Base-by-base conservation (phyloP, 2,113 vertebrate species). In the Barnardius zonarius region DNA sequence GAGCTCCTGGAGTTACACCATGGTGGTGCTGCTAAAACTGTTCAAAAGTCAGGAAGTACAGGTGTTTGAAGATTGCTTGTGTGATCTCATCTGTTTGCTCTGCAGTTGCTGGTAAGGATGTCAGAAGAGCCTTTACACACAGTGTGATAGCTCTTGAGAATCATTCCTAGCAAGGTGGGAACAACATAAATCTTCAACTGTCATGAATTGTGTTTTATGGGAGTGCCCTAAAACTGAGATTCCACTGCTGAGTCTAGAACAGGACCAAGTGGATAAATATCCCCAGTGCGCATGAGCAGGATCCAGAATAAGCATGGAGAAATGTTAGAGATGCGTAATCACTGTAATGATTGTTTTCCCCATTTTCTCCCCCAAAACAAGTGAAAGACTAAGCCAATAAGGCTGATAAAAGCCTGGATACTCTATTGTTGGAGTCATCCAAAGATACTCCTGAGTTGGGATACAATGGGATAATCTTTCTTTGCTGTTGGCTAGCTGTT, bases 1-100 rank as follows among this genome's bases (percentile, higher is more conserved):
- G 44, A 87, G n/a, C 73, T 70, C 2, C 0, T 70, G 62, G 78
- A 41, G 28, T 17, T 49, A 28, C 22, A 13, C 35, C 0, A 1
- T 57, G 74, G 44, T 22, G 30, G 17, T 11, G 33, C 59, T 67
- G 59, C 61, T 74, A 22, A 41, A 83, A 37, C 59, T 27, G 12
- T 57, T 78, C 30, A 51, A n/a, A 73, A 74, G 28, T 20, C 28
- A 23, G 6, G 43, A 46, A 51, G 17, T 68, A 14, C 16, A 10
- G n/a, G 7, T 22, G 8, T 62, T 57, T 46, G 39, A 64, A 81
- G 75, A 13, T 37, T 19, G 25, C 37, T 52, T 41, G 20, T 51
- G 33, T 39, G 35, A 49, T 54, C 43, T 63, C 52, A 17, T 28
- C 15, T 48, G 64, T 54, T 41, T 52, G 64, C 51, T 61, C 54